Percentiles rank a stretch among this genome's conserved stretches.
These are phyloP conservation scores for Dicrurus megarhynchus DNA, from an alignment of 2,113 vertebrate genomes.

Conservation along the genomic window DNA sequence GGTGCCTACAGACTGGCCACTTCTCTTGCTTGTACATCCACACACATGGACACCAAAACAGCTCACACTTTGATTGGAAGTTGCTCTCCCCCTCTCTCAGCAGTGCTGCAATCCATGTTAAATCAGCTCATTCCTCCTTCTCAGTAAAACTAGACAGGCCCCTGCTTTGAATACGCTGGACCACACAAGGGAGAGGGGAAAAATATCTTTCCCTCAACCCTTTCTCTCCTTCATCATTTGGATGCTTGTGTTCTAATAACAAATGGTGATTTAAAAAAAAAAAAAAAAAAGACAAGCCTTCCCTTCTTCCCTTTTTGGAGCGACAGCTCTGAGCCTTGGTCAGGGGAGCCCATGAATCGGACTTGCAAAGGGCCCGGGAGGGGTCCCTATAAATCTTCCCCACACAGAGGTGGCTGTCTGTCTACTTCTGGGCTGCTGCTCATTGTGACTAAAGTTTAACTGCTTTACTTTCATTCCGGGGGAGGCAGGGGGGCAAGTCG, in stretches of 20 bases:
- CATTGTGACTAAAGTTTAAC: constrained; percentile 32
- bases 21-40: constrained; percentile 43
- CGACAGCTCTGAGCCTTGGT: constrained; percentile 34
- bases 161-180: constrained; percentile 17
- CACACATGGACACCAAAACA: constrained; percentile 38
- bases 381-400: constrained; percentile 30
- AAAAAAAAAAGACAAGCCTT: neutral
- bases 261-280: constrained; percentile 20
- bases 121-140: constrained; percentile 60
- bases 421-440: constrained; percentile 8
- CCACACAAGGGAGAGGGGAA: constrained; percentile 54
- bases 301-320: constrained; percentile 18
- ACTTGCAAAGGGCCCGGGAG: neutral
- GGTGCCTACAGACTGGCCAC: constrained; percentile 14
- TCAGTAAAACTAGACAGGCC: constrained; percentile 56
- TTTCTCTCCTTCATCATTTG: constrained; percentile 23
- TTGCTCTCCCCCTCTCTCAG: constrained; percentile 40
- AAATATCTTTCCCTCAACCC: constrained; percentile 34
- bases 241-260: constrained; percentile 43
- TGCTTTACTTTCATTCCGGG: neutral
- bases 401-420: constrained; percentile 31
- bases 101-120: constrained; percentile 43
- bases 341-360: neutral
- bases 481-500: neutral
- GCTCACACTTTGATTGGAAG: constrained; percentile 35